These are phyloP conservation scores for Idaea dimidiata DNA, from an alignment of 2,888 invertebrate genomes.

Conservation along the genomic window DNA sequence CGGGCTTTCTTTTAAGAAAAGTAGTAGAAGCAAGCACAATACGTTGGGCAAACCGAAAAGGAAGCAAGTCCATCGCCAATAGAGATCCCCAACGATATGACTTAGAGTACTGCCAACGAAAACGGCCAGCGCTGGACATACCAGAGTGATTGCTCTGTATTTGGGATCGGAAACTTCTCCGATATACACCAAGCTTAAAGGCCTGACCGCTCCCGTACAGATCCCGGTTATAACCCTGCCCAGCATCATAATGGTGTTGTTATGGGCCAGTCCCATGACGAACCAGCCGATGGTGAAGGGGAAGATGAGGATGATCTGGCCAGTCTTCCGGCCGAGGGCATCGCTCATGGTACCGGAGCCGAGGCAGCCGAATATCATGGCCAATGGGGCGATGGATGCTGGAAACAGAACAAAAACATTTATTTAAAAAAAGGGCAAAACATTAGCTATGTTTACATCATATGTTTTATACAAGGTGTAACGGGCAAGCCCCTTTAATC, in stretches of 20 bases:
- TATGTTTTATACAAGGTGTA: too few relatives aligned
- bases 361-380: conserved; percentile 49
- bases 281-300: conserved; percentile 49
- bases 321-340: conserved; percentile 43
- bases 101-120: conserved; percentile 41
- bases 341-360: conserved; percentile 49
- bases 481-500: too few relatives aligned
- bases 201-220: conserved; percentile 42
- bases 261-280: conserved; percentile 36
- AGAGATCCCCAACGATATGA: conserved; percentile 40
- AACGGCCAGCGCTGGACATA: conserved; percentile 37
- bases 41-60: conserved; percentile 41
- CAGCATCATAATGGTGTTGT: conserved; percentile 37
- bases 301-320: conserved; percentile 39
- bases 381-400: conserved; percentile 45
- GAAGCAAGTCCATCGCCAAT: conserved; percentile 44
- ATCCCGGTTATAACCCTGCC: conserved; percentile 50
- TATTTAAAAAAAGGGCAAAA: neutral
- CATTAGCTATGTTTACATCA: too few relatives aligned
- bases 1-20: conserved; percentile 53
- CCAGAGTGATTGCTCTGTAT: conserved; percentile 42
- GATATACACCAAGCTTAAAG: conserved; percentile 45
- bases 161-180: conserved; percentile 53
- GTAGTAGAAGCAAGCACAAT: conserved; percentile 32
- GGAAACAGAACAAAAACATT: conserved; percentile 26